A percentile compares a stretch with the other conserved stretches of the same genome.
phyloP scores from a whole-genome alignment of 2,113 vertebrate species.

The Nestor notabilis region DNA sequence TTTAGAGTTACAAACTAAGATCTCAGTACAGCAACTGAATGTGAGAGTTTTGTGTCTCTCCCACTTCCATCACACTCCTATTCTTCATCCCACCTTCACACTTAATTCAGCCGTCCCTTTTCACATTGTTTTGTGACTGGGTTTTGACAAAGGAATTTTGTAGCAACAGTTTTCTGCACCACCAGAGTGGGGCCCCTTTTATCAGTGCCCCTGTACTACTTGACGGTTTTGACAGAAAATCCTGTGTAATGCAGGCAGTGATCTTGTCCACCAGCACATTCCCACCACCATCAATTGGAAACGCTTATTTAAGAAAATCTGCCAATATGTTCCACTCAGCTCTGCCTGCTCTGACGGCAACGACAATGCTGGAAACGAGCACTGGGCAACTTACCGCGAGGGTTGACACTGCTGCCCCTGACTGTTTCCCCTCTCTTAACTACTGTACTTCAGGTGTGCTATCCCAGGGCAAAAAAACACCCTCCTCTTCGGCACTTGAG shows the following conservation, averaged over 20 bases:
- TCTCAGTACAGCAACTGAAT: not conserved
- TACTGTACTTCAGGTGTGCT: not conserved
- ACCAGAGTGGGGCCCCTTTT: not conserved
- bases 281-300: conserved; percentile 59
- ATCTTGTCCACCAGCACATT: conserved; percentile 29
- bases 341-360: not conserved
- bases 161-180: not conserved
- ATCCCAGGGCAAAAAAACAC: not conserved
- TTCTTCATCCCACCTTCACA: not conserved
- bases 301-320: conserved; percentile 56
- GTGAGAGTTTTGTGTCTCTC: not conserved
- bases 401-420: not conserved
- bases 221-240: conserved; percentile 54
- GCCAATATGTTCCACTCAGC: not conserved
- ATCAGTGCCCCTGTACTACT: conserved; percentile 17
- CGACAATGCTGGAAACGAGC: not conserved
- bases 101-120: not conserved
- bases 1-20: not conserved
- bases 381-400: conserved; percentile 26
- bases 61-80: not conserved
- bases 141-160: conserved; percentile 9
- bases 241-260: conserved; percentile 15
- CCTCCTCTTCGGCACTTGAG: conserved; percentile 40
- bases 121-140: not conserved
- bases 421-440: not conserved